A percentile compares a stretch with the other conserved stretches of the same genome.
Evolutionary conservation across 35 echinoderm and acorn worm species (phyloP).

Genomic region (Apostichopus californicus): DNA sequence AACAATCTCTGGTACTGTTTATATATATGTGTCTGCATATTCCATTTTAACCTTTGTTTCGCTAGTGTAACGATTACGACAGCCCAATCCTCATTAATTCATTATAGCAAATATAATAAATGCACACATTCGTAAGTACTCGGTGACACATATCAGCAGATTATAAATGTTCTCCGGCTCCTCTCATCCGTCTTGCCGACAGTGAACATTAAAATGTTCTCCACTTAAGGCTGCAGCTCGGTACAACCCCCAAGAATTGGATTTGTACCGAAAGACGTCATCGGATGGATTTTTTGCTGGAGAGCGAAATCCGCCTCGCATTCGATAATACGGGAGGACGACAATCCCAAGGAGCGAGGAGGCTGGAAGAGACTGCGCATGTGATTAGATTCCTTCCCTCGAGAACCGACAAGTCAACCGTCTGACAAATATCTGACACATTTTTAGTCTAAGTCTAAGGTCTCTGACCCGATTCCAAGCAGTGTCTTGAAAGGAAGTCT

Average conservation of each 20-base stretch:
- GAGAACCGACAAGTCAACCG: conserved; percentile 4
- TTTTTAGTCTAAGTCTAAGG: background rate
- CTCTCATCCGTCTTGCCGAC: too few species aligned
- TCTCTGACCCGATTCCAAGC: conserved; percentile 9
- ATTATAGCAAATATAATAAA: too few species aligned
- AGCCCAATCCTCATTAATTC: too few species aligned
- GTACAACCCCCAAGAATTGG: background rate
- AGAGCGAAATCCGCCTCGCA: background rate
- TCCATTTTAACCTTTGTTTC: too few species aligned
- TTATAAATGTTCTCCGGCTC: too few species aligned
- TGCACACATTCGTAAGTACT: too few species aligned
- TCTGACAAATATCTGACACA: conserved; percentile 35
- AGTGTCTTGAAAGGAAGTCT: background rate
- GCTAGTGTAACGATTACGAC: too few species aligned
- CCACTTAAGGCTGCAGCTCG: too few species aligned
- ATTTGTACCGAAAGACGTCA: background rate
- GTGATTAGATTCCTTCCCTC: conserved; percentile 10
- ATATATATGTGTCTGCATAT: too few species aligned
- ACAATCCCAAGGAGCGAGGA: background rate
- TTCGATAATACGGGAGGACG: conserved; percentile 31
- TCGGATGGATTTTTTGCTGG: background rate
- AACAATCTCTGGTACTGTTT: too few species aligned
- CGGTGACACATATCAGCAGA: too few species aligned
- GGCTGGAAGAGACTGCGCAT: background rate
- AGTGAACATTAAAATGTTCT: too few species aligned